These are phyloP conservation scores for Malachius bipustulatus DNA, from an alignment of 2,888 invertebrate genomes.

Conservation along the genomic window DNA sequence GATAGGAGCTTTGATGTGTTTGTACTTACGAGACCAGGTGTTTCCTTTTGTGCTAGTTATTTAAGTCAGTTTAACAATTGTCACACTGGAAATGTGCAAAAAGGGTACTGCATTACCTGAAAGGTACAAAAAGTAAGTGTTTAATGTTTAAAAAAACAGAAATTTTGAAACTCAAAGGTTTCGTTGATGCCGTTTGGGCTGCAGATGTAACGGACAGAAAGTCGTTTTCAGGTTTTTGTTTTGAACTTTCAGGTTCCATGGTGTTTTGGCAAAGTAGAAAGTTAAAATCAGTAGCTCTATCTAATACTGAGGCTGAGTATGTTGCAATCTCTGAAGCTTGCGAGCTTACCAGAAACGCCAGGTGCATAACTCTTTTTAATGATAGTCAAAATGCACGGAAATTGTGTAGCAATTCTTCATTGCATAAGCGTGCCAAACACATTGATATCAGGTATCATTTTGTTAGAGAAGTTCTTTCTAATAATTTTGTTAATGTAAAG, in stretches of 20 bases:
- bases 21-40: conserved; percentile 15
- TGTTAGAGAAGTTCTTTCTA: not conserved
- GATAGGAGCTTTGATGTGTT: conserved; percentile 12
- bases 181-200: conserved; percentile 12
- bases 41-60: conserved; percentile 15
- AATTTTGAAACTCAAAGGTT: conserved; percentile 4
- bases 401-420: conserved; percentile 3
- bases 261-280: too few species aligned
- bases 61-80: conserved; percentile 15
- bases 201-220: conserved; percentile 11
- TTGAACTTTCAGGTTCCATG: too few species aligned
- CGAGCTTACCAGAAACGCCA: not conserved
- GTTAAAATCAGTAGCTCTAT: too few species aligned
- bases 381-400: conserved; percentile 2
- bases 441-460: conserved; percentile 5
- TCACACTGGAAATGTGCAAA: conserved; percentile 13
- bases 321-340: conserved; percentile 10
- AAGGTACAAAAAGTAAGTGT: not conserved
- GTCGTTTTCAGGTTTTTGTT: conserved; percentile 6
- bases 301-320: too few species aligned
- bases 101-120: conserved; percentile 12
- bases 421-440: conserved; percentile 5
- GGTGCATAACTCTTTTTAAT: not conserved
- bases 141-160: conserved; percentile 1
- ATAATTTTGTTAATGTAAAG: conserved; percentile 4